These are phyloP conservation scores for Leptonema lineaticorne DNA, from an alignment of 1,140 invertebrate species.

Conservation along the genomic window DNA sequence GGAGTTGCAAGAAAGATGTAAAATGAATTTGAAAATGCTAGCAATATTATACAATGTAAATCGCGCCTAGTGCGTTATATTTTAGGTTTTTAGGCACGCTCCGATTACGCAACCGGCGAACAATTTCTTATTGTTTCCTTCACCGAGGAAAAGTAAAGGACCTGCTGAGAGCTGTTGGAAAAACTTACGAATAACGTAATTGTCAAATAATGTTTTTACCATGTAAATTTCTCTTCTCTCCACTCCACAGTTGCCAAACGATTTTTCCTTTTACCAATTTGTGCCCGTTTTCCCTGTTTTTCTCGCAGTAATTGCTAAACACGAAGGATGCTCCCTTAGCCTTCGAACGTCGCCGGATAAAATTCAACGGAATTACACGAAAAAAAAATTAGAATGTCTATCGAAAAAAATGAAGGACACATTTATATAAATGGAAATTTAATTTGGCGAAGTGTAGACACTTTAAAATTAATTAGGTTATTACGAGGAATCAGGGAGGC, in stretches of 20 bases:
- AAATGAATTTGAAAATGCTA: background rate
- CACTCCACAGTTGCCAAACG: background rate
- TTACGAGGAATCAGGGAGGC: too few species aligned
- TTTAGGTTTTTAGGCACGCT: background rate
- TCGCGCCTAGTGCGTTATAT: background rate
- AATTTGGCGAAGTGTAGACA: too few species aligned
- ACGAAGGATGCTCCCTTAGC: background rate
- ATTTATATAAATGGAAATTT: too few species aligned
- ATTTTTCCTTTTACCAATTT: background rate
- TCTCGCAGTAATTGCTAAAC: background rate
- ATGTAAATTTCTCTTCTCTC: background rate
- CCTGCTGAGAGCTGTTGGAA: background rate
- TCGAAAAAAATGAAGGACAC: too few species aligned
- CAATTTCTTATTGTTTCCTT: background rate
- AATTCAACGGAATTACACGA: too few species aligned
- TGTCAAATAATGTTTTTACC: background rate
- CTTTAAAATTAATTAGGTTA: too few species aligned
- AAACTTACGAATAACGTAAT: constrained; percentile 4
- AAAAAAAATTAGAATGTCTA: too few species aligned
- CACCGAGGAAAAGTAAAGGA: background rate
- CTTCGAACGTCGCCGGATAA: background rate
- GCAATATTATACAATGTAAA: background rate
- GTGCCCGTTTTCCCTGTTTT: too few species aligned
- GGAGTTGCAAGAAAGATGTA: background rate
- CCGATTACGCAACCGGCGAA: background rate